Percentiles rank a stretch among this genome's conserved stretches.
Conservation (phyloP, 2,113 vertebrate genomes). For the Thalassarche chlororhynchos region DNA sequence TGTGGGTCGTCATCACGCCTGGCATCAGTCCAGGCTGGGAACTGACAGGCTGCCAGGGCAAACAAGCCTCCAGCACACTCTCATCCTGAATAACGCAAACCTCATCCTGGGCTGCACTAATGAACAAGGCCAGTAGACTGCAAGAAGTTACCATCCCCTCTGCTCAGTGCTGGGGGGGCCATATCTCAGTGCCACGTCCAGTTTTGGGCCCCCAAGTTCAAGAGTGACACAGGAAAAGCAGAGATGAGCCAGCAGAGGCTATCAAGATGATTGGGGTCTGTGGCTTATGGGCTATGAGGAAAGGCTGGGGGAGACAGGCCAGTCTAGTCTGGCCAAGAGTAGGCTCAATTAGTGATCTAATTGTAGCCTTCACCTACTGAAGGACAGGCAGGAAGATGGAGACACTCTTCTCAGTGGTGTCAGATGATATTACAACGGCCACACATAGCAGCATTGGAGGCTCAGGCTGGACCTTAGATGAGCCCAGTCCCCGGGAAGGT, state of each 20-base stretch:
- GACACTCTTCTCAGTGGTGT: too few species aligned
- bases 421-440: too few species aligned
- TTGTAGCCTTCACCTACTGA: not conserved
- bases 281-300: not conserved
- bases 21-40: not conserved
- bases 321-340: not conserved
- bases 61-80: not conserved
- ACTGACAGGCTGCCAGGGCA: not conserved
- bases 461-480: not conserved
- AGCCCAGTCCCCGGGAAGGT: not conserved
- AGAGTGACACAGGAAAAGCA: not conserved
- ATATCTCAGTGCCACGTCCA: not conserved
- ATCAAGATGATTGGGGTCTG: not conserved
- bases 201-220: not conserved
- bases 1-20: not conserved
- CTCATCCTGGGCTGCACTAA: not conserved
- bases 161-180: not conserved
- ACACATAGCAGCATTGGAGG: not conserved
- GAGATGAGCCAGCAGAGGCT: not conserved
- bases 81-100: not conserved
- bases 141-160: not conserved
- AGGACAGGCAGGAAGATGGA: not conserved
- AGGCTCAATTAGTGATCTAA: not conserved
- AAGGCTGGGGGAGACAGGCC: not conserved
- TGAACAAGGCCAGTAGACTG: not conserved